Conservation (phyloP, 2,888 invertebrate species). For the Deilephila porcellus region DNA sequence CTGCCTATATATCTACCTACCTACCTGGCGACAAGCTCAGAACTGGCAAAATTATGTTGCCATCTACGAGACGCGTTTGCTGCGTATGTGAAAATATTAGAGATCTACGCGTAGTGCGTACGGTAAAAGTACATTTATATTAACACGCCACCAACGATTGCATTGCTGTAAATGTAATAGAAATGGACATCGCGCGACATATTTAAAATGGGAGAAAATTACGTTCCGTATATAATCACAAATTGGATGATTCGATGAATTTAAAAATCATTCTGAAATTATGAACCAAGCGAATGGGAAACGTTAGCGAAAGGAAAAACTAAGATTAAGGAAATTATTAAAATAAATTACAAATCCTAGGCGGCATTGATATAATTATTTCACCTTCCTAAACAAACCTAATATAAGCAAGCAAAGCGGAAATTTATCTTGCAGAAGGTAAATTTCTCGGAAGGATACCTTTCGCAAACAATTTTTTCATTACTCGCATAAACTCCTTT, state of each 20-base stretch:
- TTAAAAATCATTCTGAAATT: neutral
- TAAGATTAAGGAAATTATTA: neutral
- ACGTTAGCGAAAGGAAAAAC: neutral
- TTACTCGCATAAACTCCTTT: constrained; percentile 16
- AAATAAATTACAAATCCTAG: neutral
- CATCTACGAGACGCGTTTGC: constrained; percentile 30
- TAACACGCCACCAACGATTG: constrained; percentile 15
- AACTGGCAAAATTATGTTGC: constrained; percentile 41
- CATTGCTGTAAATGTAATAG: neutral
- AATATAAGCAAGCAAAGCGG: neutral
- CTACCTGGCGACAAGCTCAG: constrained; percentile 47
- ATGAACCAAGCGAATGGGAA: neutral
- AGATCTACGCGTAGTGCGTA: constrained; percentile 17
- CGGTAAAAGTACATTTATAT: constrained; percentile 28
- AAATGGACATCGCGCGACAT: neutral
- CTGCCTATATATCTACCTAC: neutral
- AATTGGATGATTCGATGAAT: neutral
- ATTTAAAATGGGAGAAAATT: neutral
- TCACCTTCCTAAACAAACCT: neutral
- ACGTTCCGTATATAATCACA: neutral
- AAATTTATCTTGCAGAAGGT: neutral
- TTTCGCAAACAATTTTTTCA: constrained; percentile 5
- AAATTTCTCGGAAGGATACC: neutral
- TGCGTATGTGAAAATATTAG: constrained; percentile 18
- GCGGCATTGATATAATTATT: neutral